Base-by-base conservation (phyloP, 2,113 vertebrate genomes). In the Tiliqua scincoides region DNA sequence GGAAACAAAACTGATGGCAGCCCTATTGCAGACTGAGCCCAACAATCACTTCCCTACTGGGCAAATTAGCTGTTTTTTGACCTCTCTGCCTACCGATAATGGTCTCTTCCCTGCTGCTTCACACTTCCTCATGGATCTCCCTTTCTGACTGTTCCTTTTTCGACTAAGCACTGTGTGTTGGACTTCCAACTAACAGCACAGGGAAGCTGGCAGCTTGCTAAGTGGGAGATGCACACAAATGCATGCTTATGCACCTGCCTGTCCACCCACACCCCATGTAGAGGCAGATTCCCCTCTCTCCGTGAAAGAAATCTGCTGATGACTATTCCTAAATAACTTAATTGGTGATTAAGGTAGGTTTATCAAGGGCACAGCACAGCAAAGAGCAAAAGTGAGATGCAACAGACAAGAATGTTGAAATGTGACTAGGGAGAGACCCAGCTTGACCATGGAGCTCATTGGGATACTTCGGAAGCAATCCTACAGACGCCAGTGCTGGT, bases 21-120 rank as follows among this genome's bases (percentile, higher is more conserved):
- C 12, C 43, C n/a, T 37, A 10, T 6, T 35, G 40, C 37, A 72
- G 30, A 52, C 9, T 30, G 30, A 70, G 35, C 23, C 21, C 10
- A 73, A 23, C 8, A 17, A 40, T 48, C 85, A 80, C n/a, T 37
- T n/a, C 85, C 70, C 71, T 48, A 59, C 70, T 63, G 68, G 15
- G 59, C 52, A 65, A 86, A 86, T 73, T 73, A 63, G 61, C 61
- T 52, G 32, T n/a, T 78, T 68, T 68, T 57, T 85, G 74, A 77
- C 68, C 68, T 63, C 78, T 27, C 59, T 52, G 78, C 75, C 52
- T 77, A 67, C 30, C 14, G n/a, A 73, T 73, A 80, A 80, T 79
- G 27, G n/a, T 52, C 40, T 35, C 70, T 48, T 63, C 68, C 57
- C 57, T 23, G 40, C 30, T 59, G 57, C 70, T 63, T 52, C 37